Evolutionary conservation across 2,797 vertebrate species (phyloP).

Genomic region (Phalanger gymnotis): DNA sequence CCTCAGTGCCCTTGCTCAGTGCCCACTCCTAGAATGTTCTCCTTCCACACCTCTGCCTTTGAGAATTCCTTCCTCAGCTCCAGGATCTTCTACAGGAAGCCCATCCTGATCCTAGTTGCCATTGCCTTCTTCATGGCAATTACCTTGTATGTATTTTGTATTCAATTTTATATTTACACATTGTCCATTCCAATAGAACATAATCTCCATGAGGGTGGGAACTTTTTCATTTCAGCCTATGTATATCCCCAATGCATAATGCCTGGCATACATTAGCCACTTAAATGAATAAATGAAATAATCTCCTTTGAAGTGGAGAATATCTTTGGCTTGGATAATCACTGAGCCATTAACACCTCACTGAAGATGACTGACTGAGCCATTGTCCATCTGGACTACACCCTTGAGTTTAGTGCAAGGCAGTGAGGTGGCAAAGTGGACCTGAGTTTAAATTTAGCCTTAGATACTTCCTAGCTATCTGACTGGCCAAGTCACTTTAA

Average conservation of each 20-base stretch:
- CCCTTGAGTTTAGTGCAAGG: no score
- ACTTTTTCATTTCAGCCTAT: no score
- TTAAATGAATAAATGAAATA: neutral
- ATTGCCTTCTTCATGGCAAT: neutral
- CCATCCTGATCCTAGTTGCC: neutral
- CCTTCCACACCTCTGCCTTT: neutral
- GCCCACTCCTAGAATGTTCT: no score
- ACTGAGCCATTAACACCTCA: no score
- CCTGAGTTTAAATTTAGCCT: no score
- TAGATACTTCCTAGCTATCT: no score
- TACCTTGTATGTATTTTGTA: neutral
- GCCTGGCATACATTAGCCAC: no score
- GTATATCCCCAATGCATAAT: no score
- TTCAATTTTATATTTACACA: neutral
- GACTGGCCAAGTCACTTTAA: no score
- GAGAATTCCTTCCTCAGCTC: neutral
- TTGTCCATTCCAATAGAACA: neutral
- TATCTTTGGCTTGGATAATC: neutral
- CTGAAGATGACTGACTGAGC: no score
- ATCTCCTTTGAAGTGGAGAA: neutral
- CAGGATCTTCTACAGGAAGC: neutral
- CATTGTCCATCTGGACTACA: no score
- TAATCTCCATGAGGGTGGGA: neutral
- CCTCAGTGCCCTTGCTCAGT: neutral
- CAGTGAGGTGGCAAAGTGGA: no score